phyloP scores from a whole-genome alignment of 2,888 invertebrate species.

The Hydriomena furcata region DNA sequence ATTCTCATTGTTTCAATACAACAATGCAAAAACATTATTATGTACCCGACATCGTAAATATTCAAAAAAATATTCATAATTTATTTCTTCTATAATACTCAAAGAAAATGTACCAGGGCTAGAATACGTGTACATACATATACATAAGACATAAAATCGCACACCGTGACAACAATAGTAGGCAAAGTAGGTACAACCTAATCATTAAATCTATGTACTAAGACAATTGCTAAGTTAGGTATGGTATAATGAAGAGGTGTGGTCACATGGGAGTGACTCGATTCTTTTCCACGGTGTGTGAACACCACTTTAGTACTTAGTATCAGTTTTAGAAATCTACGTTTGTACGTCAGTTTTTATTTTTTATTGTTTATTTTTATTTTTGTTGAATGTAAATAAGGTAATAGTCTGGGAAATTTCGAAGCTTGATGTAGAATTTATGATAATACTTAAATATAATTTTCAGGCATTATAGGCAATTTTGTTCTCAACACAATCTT shows the following conservation, averaged over 20 bases:
- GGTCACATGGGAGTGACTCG: conserved; percentile 64
- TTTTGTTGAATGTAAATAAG: neutral
- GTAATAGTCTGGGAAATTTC: neutral
- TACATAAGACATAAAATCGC: conserved; percentile 10
- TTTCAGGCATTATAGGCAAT: too few species aligned
- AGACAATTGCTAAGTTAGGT: conserved; percentile 45
- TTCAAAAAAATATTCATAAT: too few species aligned
- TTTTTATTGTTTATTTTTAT: conserved; percentile 9
- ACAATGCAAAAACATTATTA: conserved; percentile 9
- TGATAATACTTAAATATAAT: too few species aligned
- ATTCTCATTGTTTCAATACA: neutral
- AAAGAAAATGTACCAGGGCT: neutral
- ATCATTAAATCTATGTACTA: conserved; percentile 44
- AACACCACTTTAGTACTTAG: conserved; percentile 41
- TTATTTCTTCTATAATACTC: too few species aligned
- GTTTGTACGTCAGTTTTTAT: conserved; percentile 18
- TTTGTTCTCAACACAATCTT: too few species aligned
- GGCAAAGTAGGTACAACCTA: conserved; percentile 25
- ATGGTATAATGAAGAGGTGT: conserved; percentile 60
- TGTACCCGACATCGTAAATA: too few species aligned
- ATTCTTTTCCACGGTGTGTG: conserved; percentile 59
- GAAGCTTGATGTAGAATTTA: too few species aligned
- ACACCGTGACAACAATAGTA: conserved; percentile 15
- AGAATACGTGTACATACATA: neutral
- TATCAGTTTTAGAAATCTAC: conserved; percentile 34